phyloP scores from a whole-genome alignment of 2,113 vertebrate species.

The Speoplatyrhinus poulsoni region DNA sequence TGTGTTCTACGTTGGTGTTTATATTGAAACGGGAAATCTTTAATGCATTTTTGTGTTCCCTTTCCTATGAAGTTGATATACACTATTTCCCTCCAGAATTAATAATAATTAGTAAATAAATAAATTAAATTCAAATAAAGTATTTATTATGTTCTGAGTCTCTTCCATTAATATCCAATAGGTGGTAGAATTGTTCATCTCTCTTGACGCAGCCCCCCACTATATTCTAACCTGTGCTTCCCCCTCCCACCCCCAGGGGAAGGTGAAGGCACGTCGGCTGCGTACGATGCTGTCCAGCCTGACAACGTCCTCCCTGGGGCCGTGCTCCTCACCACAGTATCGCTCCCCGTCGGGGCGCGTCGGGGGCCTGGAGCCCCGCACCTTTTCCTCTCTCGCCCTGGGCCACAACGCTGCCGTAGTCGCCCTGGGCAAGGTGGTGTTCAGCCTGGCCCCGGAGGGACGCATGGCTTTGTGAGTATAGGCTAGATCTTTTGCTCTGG shows the following conservation, averaged over 20 bases:
- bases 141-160: not conserved
- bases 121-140: not conserved
- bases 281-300: conserved; percentile 84
- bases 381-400: conserved; percentile 72
- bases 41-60: too few species aligned
- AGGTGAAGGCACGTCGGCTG: conserved; percentile 84
- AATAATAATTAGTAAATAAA: not conserved
- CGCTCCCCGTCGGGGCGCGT: conserved; percentile 77
- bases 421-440: conserved; percentile 87
- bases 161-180: conserved; percentile 29
- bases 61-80: too few species aligned
- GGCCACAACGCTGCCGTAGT: conserved; percentile 80
- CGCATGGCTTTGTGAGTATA: conserved; percentile 89
- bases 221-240: not conserved
- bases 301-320: conserved; percentile 77
- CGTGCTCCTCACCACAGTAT: conserved; percentile 80
- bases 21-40: too few species aligned
- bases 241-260: conserved; percentile 74
- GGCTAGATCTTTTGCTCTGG: not conserved
- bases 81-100: too few species aligned
- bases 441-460: conserved; percentile 86
- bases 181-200: conserved; percentile 49
- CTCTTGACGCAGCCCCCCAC: not conserved
- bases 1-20: too few species aligned
- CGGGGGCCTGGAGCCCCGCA: conserved; percentile 74